Base-by-base conservation (phyloP, 2,113 vertebrate genomes). In the Gorsachius goisagi region DNA sequence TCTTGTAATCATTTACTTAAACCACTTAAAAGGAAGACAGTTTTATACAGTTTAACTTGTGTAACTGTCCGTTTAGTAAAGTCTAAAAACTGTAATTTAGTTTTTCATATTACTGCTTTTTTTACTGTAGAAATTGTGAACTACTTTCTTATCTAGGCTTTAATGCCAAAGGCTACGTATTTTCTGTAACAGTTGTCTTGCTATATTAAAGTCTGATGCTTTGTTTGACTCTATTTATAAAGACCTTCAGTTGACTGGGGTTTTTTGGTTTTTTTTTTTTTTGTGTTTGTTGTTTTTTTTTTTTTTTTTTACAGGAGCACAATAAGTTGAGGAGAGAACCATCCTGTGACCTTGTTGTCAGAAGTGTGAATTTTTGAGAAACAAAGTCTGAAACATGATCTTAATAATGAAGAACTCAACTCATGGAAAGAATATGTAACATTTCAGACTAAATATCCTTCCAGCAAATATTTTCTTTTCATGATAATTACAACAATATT, bases 321-420 rank as follows among this genome's bases (percentile, higher is more conserved):
- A 68, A 0, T 69, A 84, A 60, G 88, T 87, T n/a, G 74, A 82
- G 56, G 66, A 78, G 59, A 89, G 56, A 39, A 88, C 44, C 63
- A 69, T 64, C 60, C 44, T 80, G 52, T 95, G 90, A 95, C 60
- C 85, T 81, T 89, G 68, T 32, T 89, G 88, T 58, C 33, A 83
- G 50, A 56, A 73, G 86, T 13, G 9, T 9, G 11, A 89, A 64
- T 90, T 93, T 89, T 80, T 75, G 79, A 91, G 81, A 84, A 85
- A 73, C 74, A 22, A 96, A 94, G 72, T 91, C 88, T 94, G 80
- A 94, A 95, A 89, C 28, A 9, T 69, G 76, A 91, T 72, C 55
- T 88, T 94, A 94, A 78, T 88, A 95, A 87, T n/a, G 50, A 92
- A 83, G 67, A 96, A 68, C 26, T 88, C 45, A 64, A 15, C 59